These are phyloP conservation scores for Platysteira castanea DNA, from an alignment of 2,113 vertebrate species.

Conservation along the genomic window DNA sequence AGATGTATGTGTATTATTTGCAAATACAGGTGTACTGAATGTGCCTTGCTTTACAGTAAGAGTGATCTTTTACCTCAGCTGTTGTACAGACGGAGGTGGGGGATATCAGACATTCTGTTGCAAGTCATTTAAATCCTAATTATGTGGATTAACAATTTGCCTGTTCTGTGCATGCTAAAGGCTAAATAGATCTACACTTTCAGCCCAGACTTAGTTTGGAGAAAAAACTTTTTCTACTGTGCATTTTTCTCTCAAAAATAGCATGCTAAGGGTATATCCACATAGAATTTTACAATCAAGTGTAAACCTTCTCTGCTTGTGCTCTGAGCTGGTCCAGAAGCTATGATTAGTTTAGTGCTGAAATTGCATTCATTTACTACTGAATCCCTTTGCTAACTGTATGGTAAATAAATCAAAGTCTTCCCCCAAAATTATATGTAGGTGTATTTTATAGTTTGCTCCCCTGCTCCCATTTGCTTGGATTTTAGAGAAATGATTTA, in stretches of 20 bases:
- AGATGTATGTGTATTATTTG: not conserved
- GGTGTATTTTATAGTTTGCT: not conserved
- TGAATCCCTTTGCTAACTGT: not conserved
- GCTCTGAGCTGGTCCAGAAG: not conserved
- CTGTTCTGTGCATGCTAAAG: not conserved
- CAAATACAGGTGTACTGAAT: not conserved
- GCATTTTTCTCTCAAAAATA: not conserved
- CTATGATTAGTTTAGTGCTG: not conserved
- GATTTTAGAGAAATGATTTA: not conserved
- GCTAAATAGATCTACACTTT: not conserved
- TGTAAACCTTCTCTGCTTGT: not conserved
- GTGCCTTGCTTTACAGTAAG: not conserved
- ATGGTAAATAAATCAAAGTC: not conserved
- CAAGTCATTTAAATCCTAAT: not conserved
- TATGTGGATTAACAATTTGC: not conserved
- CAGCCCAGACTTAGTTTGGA: not conserved
- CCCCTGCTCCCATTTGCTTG: not conserved
- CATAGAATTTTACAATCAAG: not conserved
- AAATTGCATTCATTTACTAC: not conserved
- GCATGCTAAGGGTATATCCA: fast-evolving
- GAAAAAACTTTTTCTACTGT: not conserved
- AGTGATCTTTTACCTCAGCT: not conserved
- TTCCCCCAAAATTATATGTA: not conserved
- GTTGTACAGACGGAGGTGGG: not conserved
- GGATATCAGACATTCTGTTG: not conserved